A percentile compares a stretch with the other conserved stretches of the same genome.
phyloP scores from a whole-genome alignment of 2,797 vertebrate genomes.

The Urosaurus nigricauda region DNA sequence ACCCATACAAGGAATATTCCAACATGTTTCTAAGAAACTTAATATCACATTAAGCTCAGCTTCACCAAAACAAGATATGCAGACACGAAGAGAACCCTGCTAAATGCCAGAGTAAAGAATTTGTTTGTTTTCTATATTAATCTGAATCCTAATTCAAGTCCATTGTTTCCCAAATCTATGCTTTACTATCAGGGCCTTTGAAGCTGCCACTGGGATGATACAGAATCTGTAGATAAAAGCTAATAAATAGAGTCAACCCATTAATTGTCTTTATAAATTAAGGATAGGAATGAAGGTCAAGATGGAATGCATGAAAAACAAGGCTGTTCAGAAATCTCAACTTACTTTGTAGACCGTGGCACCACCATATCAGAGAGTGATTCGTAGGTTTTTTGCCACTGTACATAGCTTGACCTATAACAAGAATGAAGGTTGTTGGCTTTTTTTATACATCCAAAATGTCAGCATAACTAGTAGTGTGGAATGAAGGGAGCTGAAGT shows the following conservation, averaged over 20 bases:
- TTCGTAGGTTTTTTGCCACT: conserved; percentile 94
- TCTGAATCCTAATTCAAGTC: background rate
- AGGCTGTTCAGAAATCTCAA: conserved; percentile 47
- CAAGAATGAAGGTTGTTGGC: background rate
- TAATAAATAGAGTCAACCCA: background rate
- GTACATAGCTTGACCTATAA: conserved; percentile 81
- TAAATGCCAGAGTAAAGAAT: background rate
- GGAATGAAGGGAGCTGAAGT: too few relatives aligned
- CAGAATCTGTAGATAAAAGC: background rate
- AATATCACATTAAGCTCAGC: background rate
- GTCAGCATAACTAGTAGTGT: too few relatives aligned
- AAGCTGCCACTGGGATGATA: background rate
- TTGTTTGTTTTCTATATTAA: background rate
- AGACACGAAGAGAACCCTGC: background rate
- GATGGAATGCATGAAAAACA: background rate
- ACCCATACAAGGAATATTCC: background rate
- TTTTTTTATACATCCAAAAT: background rate
- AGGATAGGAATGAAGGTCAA: background rate
- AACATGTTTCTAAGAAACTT: background rate
- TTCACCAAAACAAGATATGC: background rate
- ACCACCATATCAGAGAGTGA: conserved; percentile 94
- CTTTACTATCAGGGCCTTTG: background rate
- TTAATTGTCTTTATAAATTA: background rate
- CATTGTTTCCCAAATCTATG: background rate
- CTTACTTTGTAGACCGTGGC: conserved; percentile 95